Evolutionary conservation across 2,113 vertebrate species (phyloP).

Genomic region (Ascaphus truei): DNA sequence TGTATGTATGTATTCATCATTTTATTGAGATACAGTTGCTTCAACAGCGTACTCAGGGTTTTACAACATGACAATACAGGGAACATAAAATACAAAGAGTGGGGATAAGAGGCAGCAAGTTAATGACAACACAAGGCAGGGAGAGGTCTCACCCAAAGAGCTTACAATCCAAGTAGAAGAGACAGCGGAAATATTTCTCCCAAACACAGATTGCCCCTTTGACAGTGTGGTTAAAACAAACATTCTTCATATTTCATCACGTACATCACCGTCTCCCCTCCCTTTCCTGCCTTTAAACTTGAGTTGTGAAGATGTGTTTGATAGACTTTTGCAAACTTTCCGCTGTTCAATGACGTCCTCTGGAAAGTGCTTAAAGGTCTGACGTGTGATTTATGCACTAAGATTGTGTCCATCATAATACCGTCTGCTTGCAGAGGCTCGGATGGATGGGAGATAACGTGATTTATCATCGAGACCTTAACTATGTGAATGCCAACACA

Average conservation of each 20-base stretch:
- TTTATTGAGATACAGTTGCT: too few relatives aligned
- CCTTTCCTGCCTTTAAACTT: background rate
- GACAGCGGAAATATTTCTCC: too few relatives aligned
- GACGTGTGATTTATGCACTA: constrained; percentile 18
- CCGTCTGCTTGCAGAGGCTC: background rate
- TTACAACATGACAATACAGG: too few relatives aligned
- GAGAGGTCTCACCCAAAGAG: too few relatives aligned
- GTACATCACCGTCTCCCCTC: background rate
- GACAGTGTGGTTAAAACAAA: background rate
- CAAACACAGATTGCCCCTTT: too few relatives aligned
- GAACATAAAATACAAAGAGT: too few relatives aligned
- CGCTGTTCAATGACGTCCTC: constrained; percentile 26
- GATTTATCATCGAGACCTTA: constrained; percentile 27
- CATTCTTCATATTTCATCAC: background rate
- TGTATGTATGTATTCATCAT: too few relatives aligned
- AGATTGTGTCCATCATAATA: constrained; percentile 31
- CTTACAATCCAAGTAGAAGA: too few relatives aligned
- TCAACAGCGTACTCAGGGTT: too few relatives aligned
- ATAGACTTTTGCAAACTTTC: background rate
- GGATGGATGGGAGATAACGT: background rate
- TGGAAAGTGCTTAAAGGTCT: background rate
- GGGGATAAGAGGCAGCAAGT: too few relatives aligned
- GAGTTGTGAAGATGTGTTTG: background rate
- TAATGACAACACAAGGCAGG: too few relatives aligned
- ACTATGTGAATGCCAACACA: background rate